phyloP scores from a whole-genome alignment of 2,113 vertebrate genomes.

The Emydura subglobosa region DNA sequence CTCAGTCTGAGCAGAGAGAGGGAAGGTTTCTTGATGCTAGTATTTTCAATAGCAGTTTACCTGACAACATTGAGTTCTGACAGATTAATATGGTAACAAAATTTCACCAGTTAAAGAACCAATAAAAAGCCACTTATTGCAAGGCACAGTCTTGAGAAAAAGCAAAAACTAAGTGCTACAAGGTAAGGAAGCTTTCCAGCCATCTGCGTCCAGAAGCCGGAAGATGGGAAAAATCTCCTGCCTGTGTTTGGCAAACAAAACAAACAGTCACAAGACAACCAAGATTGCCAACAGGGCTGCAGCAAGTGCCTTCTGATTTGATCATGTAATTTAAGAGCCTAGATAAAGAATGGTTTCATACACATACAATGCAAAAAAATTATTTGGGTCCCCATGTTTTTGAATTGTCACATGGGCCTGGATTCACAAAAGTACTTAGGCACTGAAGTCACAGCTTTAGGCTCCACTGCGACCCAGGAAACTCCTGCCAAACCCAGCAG shows the following conservation, averaged over 20 bases:
- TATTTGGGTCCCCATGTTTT: background rate
- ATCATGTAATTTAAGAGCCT: background rate
- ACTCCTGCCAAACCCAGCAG: background rate
- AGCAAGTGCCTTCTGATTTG: background rate
- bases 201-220: background rate
- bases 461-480: background rate
- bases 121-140: background rate
- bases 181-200: rapidly evolving
- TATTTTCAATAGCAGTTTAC: rapidly evolving
- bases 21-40: rapidly evolving
- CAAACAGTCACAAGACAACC: background rate
- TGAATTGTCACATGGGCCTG: background rate
- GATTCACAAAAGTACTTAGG: background rate
- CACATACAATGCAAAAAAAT: background rate
- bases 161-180: background rate
- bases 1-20: background rate
- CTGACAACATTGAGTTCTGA: rapidly evolving
- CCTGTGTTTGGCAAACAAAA: background rate
- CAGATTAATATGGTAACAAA: rapidly evolving
- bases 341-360: background rate
- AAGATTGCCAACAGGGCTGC: background rate
- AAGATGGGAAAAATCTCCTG: background rate
- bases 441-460: background rate
- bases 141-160: background rate
- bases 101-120: background rate